Base-by-base conservation (phyloP, 1,140 invertebrate genomes). In the Ostrea edulis region DNA sequence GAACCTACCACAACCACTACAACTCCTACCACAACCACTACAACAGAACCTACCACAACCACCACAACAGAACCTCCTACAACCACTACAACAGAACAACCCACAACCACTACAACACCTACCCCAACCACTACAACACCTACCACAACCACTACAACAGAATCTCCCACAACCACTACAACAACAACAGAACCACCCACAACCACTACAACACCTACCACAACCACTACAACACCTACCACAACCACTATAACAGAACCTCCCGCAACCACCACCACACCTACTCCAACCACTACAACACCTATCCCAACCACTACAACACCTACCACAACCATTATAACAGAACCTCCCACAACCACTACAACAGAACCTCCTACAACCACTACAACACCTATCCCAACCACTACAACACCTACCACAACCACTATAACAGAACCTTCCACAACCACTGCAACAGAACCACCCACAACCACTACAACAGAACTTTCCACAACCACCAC, bases 351-450 rank as follows among this genome's bases (percentile, higher is more conserved):
- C 14, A 82, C 68, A 82, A 44, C 84, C 53, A 58, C 77, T 3
- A 25, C 65, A 81, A 20, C 53, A 58, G 22, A 14, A 9, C 8
- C 9, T 14, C 20, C 51, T 65, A 82, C 71, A 82, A 25, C 52
- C 12, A 22, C 22, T 3, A 84, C 58, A 53, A 84, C 82, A 68
- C 1, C 5, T 14, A 35, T 9, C 14, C 0, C 8, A 29, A 71
- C 68, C 22, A 77, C 68, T 3, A 77, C 68, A 52, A 51, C 82
- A 81, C 77, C 77, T 25, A 0, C 9, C 12, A 25, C 29, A 65
- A 54, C 82, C 62, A 85, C 84, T 5, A 85, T 55, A 51, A 68
- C 55, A 20, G 58, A 54, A 20, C n/a, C n/a, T 20, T n/a, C 12
- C 25, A 62, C 82, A 53, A 84, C 82, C 44, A 25, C 53, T 65